A percentile compares a stretch with the other conserved stretches of the same genome.
These are phyloP conservation scores for Heliangelus exortis DNA, from an alignment of 2,797 vertebrate species.

Conservation along the genomic window DNA sequence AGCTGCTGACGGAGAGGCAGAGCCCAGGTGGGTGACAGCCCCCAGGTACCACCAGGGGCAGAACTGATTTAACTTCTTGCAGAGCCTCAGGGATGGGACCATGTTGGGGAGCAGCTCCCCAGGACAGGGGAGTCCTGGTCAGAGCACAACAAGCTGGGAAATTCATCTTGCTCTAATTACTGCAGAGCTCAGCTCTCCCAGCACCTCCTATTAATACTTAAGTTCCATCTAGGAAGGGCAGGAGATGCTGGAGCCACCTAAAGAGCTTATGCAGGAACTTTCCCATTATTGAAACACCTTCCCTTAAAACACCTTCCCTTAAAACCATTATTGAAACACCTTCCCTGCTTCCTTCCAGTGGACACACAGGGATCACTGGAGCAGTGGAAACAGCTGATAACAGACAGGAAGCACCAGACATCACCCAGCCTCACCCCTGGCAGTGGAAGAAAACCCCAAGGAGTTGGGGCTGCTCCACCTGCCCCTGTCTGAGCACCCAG, in stretches of 20 bases:
- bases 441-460: accelerated
- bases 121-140: accelerated
- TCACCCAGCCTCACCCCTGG: accelerated
- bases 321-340: too few species aligned
- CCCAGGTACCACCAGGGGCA: accelerated
- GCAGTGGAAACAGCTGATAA: neutral
- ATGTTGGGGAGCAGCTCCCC: accelerated
- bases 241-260: neutral
- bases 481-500: neutral
- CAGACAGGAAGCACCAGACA: accelerated
- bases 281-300: accelerated
- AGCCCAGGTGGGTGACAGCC: accelerated
- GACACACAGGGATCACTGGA: accelerated
- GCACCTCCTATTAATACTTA: too few species aligned
- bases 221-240: too few species aligned
- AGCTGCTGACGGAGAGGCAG: accelerated
- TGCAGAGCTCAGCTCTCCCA: neutral
- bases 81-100: accelerated
- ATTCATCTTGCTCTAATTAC: neutral
- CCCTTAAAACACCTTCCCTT: too few species aligned
- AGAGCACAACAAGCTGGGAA: neutral
- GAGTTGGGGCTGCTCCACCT: neutral
- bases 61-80: neutral
- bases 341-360: neutral
- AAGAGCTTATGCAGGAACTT: neutral